Evolutionary conservation across 1,140 invertebrate species (phyloP).

Genomic region (Zaprionus capensis): DNA sequence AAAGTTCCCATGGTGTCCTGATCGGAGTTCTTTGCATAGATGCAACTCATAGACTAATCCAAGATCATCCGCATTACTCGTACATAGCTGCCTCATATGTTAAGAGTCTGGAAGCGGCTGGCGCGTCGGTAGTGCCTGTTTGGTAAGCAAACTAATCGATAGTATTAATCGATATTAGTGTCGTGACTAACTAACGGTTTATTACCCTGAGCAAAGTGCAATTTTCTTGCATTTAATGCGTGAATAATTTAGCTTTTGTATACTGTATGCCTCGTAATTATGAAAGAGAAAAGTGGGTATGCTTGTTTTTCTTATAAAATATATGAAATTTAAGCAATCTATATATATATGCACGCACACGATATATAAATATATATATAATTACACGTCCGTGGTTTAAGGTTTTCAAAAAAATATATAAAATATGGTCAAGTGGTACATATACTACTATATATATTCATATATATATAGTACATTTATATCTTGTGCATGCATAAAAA

Average conservation of each 20-base stretch:
- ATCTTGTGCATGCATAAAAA: background rate
- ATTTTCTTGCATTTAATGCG: background rate
- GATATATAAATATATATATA: too few relatives aligned
- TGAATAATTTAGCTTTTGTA: too few relatives aligned
- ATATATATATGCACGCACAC: too few relatives aligned
- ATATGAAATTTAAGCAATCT: too few relatives aligned
- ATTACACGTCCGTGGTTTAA: too few relatives aligned
- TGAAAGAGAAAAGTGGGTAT: too few relatives aligned
- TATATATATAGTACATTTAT: too few relatives aligned
- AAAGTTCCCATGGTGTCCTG: constrained; percentile 84
- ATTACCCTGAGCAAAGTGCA: background rate
- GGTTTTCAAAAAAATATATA: too few relatives aligned
- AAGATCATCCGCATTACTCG: constrained; percentile 85
- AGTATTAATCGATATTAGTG: background rate
- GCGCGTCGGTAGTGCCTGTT: constrained; percentile 93
- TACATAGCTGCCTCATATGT: constrained; percentile 95
- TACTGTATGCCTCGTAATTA: too few relatives aligned
- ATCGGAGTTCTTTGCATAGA: constrained; percentile 88
- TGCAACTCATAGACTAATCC: constrained; percentile 78
- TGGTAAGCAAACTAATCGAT: constrained; percentile 86
- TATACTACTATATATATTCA: too few relatives aligned
- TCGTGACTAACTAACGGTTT: background rate
- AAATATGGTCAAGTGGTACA: too few relatives aligned
- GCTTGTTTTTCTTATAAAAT: too few relatives aligned
- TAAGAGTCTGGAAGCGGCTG: constrained; percentile 92